A percentile compares a stretch with the other conserved stretches of the same genome.
These are phyloP conservation scores for Macrotus californicus DNA, from an alignment of 2,113 vertebrate species.

Conservation along the genomic window DNA sequence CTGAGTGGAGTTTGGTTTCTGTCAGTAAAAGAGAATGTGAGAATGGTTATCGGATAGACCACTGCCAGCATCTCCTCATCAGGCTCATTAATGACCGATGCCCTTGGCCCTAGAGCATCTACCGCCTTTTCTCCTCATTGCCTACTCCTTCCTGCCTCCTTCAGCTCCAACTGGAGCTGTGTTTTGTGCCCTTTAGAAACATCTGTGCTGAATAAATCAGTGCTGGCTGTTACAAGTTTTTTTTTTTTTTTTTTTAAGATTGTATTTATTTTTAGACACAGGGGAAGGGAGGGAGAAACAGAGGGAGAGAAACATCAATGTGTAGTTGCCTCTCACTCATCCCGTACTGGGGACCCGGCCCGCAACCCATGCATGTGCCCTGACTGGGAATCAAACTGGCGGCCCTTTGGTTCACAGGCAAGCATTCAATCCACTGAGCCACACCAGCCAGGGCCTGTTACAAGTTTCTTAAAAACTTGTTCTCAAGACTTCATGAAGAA, in stretches of 20 bases:
- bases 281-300: no score
- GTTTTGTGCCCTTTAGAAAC: background rate
- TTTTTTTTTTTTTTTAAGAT: no score
- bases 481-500: background rate
- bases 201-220: background rate
- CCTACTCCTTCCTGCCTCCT: background rate
- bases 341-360: no score
- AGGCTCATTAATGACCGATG: background rate
- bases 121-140: background rate
- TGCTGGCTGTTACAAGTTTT: background rate
- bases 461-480: background rate
- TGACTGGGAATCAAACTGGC: no score
- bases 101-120: background rate
- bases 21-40: background rate
- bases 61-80: background rate
- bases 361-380: no score
- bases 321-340: no score
- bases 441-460: background rate
- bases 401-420: no score
- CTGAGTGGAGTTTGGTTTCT: background rate
- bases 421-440: no score
- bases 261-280: no score
- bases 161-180: background rate
- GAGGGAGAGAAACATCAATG: no score
- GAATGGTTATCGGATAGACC: background rate